Evolutionary conservation across 2,888 invertebrate species (phyloP), one percentile per base, ranked within the genome.

Genomic region (Acrocera orbiculus): DNA sequence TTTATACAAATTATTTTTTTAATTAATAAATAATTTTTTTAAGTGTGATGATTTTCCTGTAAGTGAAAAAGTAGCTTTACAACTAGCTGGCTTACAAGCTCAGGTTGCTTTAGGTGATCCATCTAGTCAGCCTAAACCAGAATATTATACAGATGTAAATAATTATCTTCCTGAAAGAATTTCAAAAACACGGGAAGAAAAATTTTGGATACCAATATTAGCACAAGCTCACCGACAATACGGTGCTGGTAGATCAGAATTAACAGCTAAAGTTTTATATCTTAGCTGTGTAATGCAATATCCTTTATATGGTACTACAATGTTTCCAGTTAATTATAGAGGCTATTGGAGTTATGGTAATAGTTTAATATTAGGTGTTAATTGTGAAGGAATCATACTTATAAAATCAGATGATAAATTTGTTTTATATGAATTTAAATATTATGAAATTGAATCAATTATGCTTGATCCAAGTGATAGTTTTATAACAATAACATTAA

Each of bases 201-300:
- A 82, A 42, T 83, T 85, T 44, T 87, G 87, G 86, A 77, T 77
- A 36, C 82, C 81, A 4, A 83, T 85, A 42, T 68, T 87, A 30
- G 80, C 83, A 2, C 83, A 86, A 61, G 86, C 86, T 4, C 87
- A 87, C 54, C 69, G 79, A 8, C 85, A 86, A 51, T 92, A 89
- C 53, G 92, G 92, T 33, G 77, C 83, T n/a, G 86, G 87, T 0
- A 77, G 90, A 35, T 76, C 82, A 2, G 90, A 90, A 52, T 62
- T 92, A 27, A 86, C 89, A 1, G 86, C 90, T 13, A 92, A 92
- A 62, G 89, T 90, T 15, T 65, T 92, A 42, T 93, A 93, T 58
- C 63, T 93, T 40, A 86, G 89, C 0, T 90, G 90, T 51, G 92
- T 93, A 5, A 92, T 92, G 85, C 92, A 93, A 59, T 93, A 90